Evolutionary conservation across 2,113 vertebrate species (phyloP), one percentile per base, ranked within the genome.

Genomic region (Pycnonotus jocosus): DNA sequence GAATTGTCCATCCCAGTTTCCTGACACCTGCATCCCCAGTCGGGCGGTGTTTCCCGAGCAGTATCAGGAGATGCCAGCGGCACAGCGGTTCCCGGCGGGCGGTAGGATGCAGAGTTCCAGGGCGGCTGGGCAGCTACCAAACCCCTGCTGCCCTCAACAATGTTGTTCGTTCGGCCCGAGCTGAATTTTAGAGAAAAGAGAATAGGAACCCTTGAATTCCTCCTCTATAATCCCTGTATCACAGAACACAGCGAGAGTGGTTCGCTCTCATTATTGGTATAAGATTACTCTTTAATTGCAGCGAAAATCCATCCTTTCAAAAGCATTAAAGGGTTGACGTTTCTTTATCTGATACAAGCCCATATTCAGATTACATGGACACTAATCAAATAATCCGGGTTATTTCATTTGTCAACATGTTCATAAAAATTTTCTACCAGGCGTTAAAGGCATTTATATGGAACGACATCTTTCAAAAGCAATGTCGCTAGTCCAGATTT

Each of bases 401-500:
- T 96, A 97, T 97, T 97, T 92, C 94, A 86, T 97, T 96, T 97
- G 97, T 97, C 97, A 97, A 97, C 93, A 45, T 57, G 96, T 90
- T 98, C 97, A 95, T 80, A 97, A 96, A 96, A 89, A 97, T 98
- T 94, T 97, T 95, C 96, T 95, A 91, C 92, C 96, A 97, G 97
- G 96, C 96, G 90, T 97, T 98, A 96, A 97, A 96, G 85, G 94
- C 96, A 81, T 96, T 98, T 97, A 97, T 97, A 91, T 70, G 96
- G 96, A 97, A 92, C 94, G 97, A 98, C 97, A 97, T 97, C 96
- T 96, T 97, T 97, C 97, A 97, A 95, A 97, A 97, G 73, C 96
- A 89, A 97, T 97, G 96, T 93, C 4, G 81, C 92, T 69, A 92
- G 72, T 96, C 40, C 61, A 42, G 65, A 82, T 92, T 91, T 92